A percentile compares a stretch with the other conserved stretches of the same genome.
Evolutionary conservation across 2,797 vertebrate genomes (phyloP).

Genomic region (Ptychobarbus kaznakovi): DNA sequence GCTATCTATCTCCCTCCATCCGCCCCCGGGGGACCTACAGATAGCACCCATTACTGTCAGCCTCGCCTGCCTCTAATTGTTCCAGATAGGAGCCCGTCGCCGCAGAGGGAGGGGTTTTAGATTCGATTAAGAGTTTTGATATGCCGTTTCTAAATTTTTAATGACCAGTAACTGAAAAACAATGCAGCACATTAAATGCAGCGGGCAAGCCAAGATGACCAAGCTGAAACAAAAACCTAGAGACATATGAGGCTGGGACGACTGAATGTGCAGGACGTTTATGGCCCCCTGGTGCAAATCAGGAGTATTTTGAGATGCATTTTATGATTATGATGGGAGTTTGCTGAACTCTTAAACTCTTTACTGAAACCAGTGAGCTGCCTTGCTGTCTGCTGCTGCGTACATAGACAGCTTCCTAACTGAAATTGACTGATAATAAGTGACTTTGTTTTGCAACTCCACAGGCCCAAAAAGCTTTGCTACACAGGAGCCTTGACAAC

Average conservation of each 20-base stretch:
- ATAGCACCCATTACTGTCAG: slow-evolving; percentile 83
- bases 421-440: not conserved
- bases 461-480: not conserved
- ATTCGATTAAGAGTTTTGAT: slow-evolving; percentile 77
- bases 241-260: slow-evolving; percentile 16
- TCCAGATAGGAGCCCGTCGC: slow-evolving; percentile 72
- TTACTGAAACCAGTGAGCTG: slow-evolving; percentile 6
- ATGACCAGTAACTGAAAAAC: slow-evolving; percentile 74
- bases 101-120: slow-evolving; percentile 71
- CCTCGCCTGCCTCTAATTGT: slow-evolving; percentile 77
- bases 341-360: slow-evolving; percentile 6
- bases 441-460: not conserved
- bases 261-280: not conserved
- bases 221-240: slow-evolving; percentile 36
- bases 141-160: slow-evolving; percentile 79
- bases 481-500: not conserved
- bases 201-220: slow-evolving; percentile 27
- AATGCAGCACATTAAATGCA: slow-evolving; percentile 50
- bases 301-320: slow-evolving; percentile 17
- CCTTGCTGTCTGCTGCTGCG: slow-evolving; percentile 1
- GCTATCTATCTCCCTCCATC: slow-evolving; percentile 53
- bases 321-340: slow-evolving; percentile 8
- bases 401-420: not conserved
- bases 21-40: slow-evolving; percentile 68
- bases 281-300: slow-evolving; percentile 24